Percentiles rank a stretch among this genome's conserved stretches.
phyloP scores from a whole-genome alignment of 2,113 vertebrate species.

The Erinaceus europaeus region DNA sequence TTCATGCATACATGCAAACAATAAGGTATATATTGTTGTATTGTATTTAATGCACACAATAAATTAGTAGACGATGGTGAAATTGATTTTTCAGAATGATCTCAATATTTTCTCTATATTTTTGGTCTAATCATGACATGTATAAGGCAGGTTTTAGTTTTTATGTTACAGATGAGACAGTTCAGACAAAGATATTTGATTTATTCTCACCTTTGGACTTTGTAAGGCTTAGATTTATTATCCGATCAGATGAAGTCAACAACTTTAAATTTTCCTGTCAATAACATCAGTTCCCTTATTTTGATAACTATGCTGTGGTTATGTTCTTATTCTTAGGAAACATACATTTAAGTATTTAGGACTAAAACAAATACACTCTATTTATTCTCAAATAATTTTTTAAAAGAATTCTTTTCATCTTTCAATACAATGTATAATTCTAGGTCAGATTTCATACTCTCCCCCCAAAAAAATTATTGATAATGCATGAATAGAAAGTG shows the following conservation, averaged over 20 bases:
- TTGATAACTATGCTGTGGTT: not conserved
- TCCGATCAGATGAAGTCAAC: not conserved
- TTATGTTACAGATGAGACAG: not conserved
- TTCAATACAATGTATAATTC: not conserved
- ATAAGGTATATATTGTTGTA: no score
- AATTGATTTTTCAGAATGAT: not conserved
- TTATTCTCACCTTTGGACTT: not conserved
- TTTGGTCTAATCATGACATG: not conserved
- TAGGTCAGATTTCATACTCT: not conserved
- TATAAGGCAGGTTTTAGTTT: not conserved
- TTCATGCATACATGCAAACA: not conserved
- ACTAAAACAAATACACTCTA: not conserved
- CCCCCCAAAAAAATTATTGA: not conserved
- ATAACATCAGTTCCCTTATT: not conserved
- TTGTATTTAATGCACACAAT: no score
- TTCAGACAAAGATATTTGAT: not conserved
- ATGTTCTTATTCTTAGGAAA: not conserved
- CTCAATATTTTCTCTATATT: not conserved
- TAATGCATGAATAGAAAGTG: not conserved
- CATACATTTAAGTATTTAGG: not conserved
- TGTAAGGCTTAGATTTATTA: not conserved
- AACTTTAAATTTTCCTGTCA: slow-evolving; percentile 14
- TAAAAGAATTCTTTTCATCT: not conserved
- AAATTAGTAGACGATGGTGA: no score
- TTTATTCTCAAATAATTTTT: not conserved